These are phyloP conservation scores for Orthonyx spaldingii DNA, from an alignment of 2,113 vertebrate species.

Conservation along the genomic window DNA sequence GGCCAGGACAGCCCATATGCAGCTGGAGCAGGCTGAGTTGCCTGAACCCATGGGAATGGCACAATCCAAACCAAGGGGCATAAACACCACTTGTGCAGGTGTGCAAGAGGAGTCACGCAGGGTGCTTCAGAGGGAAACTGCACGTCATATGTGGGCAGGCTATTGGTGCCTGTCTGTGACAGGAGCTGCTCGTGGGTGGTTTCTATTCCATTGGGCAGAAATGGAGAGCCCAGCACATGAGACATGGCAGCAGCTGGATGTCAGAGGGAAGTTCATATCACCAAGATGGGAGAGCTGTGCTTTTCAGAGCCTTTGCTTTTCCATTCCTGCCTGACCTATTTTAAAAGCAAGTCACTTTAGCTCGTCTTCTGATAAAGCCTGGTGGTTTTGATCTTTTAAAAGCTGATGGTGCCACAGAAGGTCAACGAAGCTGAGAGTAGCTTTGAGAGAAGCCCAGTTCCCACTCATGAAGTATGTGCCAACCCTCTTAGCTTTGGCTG, in stretches of 20 bases:
- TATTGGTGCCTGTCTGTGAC: not conserved
- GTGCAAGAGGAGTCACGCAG: fast-evolving
- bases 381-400: not conserved
- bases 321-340: not conserved
- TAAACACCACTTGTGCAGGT: not conserved
- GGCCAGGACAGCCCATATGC: fast-evolving
- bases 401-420: not conserved
- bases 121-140: not conserved
- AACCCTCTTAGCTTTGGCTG: not conserved
- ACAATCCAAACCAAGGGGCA: not conserved
- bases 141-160: fast-evolving
- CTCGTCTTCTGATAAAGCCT: not conserved
- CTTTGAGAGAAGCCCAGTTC: not conserved
- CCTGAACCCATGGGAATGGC: not conserved
- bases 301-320: not conserved
- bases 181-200: fast-evolving
- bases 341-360: not conserved
- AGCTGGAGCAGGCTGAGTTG: not conserved
- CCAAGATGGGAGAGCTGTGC: not conserved
- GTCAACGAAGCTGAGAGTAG: not conserved
- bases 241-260: not conserved
- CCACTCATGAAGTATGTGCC: too few relatives aligned
- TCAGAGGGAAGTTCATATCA: not conserved
- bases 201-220: not conserved
- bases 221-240: fast-evolving